These are phyloP conservation scores for Perca fluviatilis DNA, from an alignment of 2,113 vertebrate genomes.

Conservation along the genomic window DNA sequence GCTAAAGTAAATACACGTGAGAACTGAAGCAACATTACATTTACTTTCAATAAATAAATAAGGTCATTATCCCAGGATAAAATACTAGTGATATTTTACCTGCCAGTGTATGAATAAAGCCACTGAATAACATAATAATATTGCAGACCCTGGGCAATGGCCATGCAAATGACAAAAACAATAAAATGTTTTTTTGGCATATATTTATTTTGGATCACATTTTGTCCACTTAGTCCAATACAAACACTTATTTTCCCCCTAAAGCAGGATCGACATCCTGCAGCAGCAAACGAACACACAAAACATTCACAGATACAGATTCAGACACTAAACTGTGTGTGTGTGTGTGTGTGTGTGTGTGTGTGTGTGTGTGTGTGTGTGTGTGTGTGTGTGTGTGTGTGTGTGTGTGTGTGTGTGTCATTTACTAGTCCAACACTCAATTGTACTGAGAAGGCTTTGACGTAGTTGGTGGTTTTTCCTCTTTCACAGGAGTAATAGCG, in stretches of 20 bases:
- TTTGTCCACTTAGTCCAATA: not conserved
- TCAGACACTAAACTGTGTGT: not conserved
- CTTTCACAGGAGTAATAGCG: conserved; percentile 16
- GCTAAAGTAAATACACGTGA: conserved; percentile 14
- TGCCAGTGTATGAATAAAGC: conserved; percentile 20
- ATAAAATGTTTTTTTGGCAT: not conserved
- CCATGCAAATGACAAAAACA: conserved; percentile 9
- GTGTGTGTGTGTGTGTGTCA: conserved; percentile 3
- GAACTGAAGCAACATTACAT: not conserved
- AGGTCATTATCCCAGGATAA: not conserved
- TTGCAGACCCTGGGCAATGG: not conserved
- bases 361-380: not conserved
- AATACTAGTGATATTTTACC: conserved; percentile 18
- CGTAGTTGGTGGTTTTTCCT: conserved; percentile 56
- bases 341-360: conserved; percentile 1
- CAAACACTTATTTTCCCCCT: not conserved
- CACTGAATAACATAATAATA: not conserved
- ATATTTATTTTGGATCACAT: not conserved
- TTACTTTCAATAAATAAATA: conserved; percentile 20
- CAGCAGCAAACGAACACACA: not conserved
- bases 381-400: conserved; percentile 4
- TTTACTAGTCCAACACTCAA: conserved; percentile 12
- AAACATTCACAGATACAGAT: conserved; percentile 2
- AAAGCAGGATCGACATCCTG: not conserved
- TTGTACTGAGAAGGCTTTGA: conserved; percentile 40